A percentile compares a stretch with the other conserved stretches of the same genome.
phyloP scores from a whole-genome alignment of 2,888 invertebrate species.

The Hyppa rectilinea region DNA sequence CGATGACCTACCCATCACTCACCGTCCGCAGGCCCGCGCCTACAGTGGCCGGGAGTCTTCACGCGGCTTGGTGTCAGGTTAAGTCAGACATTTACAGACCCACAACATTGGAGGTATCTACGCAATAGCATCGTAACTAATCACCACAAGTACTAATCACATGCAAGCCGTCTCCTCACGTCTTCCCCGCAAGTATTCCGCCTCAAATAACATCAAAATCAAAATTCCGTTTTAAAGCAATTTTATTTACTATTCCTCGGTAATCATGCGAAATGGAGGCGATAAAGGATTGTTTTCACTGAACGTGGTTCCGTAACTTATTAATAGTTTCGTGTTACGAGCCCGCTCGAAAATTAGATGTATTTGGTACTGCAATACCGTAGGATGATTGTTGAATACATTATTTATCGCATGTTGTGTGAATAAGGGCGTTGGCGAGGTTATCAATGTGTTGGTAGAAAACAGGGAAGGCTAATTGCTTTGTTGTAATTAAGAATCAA shows the following conservation, averaged over 20 bases:
- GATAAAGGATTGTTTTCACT: slow-evolving; percentile 24
- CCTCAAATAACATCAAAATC: slow-evolving; percentile 21
- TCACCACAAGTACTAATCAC: neutral
- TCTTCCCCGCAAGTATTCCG: slow-evolving; percentile 12
- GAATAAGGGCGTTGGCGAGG: slow-evolving; percentile 2
- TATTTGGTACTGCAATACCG: slow-evolving; percentile 23
- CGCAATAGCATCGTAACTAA: neutral
- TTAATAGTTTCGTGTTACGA: slow-evolving; percentile 24
- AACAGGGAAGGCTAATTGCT: slow-evolving; percentile 4
- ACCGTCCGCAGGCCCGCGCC: too few relatives aligned
- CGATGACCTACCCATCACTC: too few relatives aligned
- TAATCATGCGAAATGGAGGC: slow-evolving; percentile 50
- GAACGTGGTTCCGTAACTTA: slow-evolving; percentile 38
- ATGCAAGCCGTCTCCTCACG: slow-evolving; percentile 20
- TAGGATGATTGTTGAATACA: slow-evolving; percentile 31
- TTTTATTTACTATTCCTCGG: slow-evolving; percentile 45
- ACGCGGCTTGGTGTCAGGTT: too few relatives aligned
- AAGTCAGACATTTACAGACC: neutral
- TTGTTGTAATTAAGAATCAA: slow-evolving; percentile 1
- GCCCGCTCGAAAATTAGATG: slow-evolving; percentile 30
- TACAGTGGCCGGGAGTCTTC: too few relatives aligned
- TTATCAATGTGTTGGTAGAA: neutral
- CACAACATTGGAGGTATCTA: neutral
- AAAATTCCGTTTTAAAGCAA: slow-evolving; percentile 20
- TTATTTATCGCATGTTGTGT: slow-evolving; percentile 38